Evolutionary conservation across 1,140 invertebrate species (phyloP).

Genomic region (Contarinia nasturtii): DNA sequence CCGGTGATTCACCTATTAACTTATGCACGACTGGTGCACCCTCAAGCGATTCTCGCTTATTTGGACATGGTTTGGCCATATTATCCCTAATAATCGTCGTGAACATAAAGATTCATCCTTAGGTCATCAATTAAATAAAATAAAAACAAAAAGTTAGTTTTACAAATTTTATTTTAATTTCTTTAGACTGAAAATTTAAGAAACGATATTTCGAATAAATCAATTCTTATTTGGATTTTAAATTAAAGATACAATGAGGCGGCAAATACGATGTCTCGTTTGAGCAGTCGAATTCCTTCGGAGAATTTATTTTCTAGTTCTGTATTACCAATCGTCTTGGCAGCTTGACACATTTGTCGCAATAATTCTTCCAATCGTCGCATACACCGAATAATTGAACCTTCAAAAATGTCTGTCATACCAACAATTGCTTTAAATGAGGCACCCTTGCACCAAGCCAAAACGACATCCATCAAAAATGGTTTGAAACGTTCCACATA

Average conservation of each 20-base stretch:
- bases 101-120: too few species aligned
- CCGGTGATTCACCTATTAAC: too few species aligned
- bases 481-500: slow-evolving; percentile 92
- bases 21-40: too few species aligned
- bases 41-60: too few species aligned
- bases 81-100: too few species aligned
- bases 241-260: slow-evolving; percentile 88
- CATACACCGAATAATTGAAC: slow-evolving; percentile 95
- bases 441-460: slow-evolving; percentile 87
- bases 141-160: too few species aligned
- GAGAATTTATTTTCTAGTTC: slow-evolving; percentile 94
- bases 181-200: too few species aligned
- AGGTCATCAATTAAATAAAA: too few species aligned
- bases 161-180: too few species aligned
- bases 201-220: too few species aligned
- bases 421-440: slow-evolving; percentile 85
- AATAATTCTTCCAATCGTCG: slow-evolving; percentile 88
- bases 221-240: background rate
- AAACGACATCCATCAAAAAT: slow-evolving; percentile 93
- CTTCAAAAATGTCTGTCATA: slow-evolving; percentile 98
- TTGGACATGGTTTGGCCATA: too few species aligned
- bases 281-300: slow-evolving; percentile 78
- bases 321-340: slow-evolving; percentile 91
- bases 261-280: slow-evolving; percentile 97
- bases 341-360: slow-evolving; percentile 85